Conservation (phyloP, 2,888 invertebrate species). For the Callosobruchus maculatus region DNA sequence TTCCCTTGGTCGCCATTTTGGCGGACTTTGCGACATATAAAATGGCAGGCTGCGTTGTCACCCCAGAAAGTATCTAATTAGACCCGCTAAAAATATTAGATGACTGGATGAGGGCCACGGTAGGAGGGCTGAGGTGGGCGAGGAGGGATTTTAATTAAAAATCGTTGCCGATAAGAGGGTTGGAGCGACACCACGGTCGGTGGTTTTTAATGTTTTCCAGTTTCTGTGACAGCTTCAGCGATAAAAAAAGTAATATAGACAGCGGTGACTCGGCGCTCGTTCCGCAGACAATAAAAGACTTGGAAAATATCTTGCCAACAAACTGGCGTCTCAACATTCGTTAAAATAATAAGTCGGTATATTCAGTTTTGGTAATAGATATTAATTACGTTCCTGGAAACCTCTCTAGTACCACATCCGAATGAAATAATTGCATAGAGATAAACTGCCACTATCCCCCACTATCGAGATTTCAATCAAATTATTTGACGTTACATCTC, state of each 20-base stretch:
- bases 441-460: no score
- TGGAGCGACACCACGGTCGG: neutral
- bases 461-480: no score
- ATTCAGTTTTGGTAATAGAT: no score
- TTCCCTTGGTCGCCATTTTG: neutral
- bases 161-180: neutral
- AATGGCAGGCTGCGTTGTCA: slow-evolving; percentile 19
- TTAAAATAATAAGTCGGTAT: no score
- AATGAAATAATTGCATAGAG: no score
- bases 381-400: no score
- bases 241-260: neutral
- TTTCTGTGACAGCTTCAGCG: neutral
- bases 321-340: no score
- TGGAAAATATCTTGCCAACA: no score
- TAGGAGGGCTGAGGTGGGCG: neutral
- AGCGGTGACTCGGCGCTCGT: neutral
- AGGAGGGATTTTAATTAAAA: neutral
- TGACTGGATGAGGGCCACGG: neutral
- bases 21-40: slow-evolving; percentile 7
- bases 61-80: slow-evolving; percentile 20
- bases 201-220: neutral
- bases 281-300: no score
- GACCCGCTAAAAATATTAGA: slow-evolving; percentile 16
- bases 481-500: no score
- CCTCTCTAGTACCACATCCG: no score